A percentile compares a stretch with the other conserved stretches of the same genome.
Evolutionary conservation across 2,113 vertebrate genomes (phyloP).

Genomic region (Eretmochelys imbricata): DNA sequence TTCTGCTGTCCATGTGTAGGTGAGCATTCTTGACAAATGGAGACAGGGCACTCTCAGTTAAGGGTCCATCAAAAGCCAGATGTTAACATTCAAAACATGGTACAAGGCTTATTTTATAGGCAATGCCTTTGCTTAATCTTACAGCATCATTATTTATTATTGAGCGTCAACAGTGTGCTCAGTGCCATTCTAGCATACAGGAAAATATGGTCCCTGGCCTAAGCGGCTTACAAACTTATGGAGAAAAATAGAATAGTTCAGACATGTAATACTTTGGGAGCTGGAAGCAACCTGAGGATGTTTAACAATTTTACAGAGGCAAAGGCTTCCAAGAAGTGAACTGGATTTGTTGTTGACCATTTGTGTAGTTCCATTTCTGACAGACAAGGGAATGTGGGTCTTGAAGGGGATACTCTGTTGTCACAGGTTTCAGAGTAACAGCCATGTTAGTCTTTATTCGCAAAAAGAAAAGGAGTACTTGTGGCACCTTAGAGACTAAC

Average conservation of each 20-base stretch:
- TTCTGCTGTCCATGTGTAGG: neutral
- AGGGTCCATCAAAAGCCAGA: constrained; percentile 33
- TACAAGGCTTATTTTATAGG: constrained; percentile 10
- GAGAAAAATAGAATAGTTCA: neutral
- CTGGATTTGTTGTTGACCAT: neutral
- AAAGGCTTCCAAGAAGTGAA: neutral
- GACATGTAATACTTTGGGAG: neutral
- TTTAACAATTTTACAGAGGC: neutral
- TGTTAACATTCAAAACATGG: constrained; percentile 14
- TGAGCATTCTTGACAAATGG: neutral
- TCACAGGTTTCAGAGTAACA: neutral
- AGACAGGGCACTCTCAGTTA: neutral
- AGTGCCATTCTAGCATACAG: neutral
- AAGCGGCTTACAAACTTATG: neutral
- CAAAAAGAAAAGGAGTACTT: no score
- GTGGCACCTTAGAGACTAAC: no score
- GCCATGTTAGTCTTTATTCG: no score
- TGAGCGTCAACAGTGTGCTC: neutral
- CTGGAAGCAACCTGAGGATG: neutral
- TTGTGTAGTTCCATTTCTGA: neutral
- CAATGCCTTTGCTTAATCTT: constrained; percentile 27
- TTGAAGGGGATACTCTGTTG: neutral
- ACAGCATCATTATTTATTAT: neutral
- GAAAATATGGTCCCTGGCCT: neutral
- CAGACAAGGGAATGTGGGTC: neutral